These are phyloP conservation scores for Subanguina moxae DNA, from an alignment of 1,140 invertebrate species.

Conservation along the genomic window DNA sequence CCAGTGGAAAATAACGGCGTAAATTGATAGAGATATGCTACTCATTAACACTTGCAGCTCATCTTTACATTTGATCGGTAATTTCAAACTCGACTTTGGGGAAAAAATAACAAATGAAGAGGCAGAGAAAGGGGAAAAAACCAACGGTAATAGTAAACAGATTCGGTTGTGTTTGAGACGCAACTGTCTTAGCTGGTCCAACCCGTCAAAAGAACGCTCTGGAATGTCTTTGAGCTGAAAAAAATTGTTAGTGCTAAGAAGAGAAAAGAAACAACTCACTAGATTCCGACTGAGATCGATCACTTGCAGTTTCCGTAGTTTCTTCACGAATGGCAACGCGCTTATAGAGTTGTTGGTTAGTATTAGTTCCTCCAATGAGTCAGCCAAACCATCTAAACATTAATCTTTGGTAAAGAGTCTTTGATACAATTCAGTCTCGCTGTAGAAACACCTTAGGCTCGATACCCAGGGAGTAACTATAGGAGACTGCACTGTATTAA, in stretches of 20 bases:
- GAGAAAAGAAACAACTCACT: slow-evolving; percentile 18
- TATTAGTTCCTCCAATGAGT: slow-evolving; percentile 36
- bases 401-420: no score
- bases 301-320: slow-evolving; percentile 32
- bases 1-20: no score
- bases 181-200: slow-evolving; percentile 40
- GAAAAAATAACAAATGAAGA: slow-evolving; percentile 17
- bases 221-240: slow-evolving; percentile 43
- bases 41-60: neutral
- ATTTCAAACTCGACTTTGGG: neutral
- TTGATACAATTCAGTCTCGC: no score
- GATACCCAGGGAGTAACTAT: no score
- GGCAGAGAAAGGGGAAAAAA: slow-evolving; percentile 21
- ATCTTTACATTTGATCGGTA: no score
- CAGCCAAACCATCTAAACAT: slow-evolving; percentile 5
- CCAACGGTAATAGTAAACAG: slow-evolving; percentile 44
- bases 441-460: no score
- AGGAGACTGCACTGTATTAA: no score
- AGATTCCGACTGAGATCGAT: slow-evolving; percentile 41
- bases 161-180: slow-evolving; percentile 49
- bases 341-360: slow-evolving; percentile 37
- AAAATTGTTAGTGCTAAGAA: no score
- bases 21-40: neutral
- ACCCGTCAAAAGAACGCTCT: slow-evolving; percentile 42
- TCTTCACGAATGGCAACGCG: slow-evolving; percentile 28